Evolutionary conservation across 2,113 vertebrate genomes (phyloP).

Genomic region (Furnarius figulus): DNA sequence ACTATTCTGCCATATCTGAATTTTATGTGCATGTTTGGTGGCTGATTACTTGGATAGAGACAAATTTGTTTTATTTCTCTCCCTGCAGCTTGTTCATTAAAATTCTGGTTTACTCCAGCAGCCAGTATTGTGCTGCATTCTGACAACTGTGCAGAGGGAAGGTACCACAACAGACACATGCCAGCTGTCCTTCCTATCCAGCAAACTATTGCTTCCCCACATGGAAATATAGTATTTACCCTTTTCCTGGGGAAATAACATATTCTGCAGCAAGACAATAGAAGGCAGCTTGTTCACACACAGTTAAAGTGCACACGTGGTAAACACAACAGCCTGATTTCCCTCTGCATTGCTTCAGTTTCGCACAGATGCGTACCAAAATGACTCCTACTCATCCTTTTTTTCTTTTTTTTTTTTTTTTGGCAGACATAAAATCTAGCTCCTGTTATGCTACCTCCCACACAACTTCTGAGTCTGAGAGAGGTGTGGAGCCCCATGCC

Average conservation of each 20-base stretch:
- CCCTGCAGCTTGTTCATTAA: slow-evolving; percentile 51
- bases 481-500: background rate
- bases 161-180: slow-evolving; percentile 19
- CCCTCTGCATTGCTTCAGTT: background rate
- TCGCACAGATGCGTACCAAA: background rate
- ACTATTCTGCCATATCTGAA: background rate
- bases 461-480: background rate
- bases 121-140: slow-evolving; percentile 16
- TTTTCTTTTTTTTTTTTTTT: background rate
- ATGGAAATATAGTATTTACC: background rate
- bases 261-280: background rate
- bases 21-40: slow-evolving; percentile 26
- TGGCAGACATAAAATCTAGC: background rate
- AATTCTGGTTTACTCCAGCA: slow-evolving; percentile 52
- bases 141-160: background rate
- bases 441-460: background rate
- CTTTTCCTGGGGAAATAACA: slow-evolving; percentile 28
- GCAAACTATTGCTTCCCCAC: background rate
- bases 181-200: slow-evolving; percentile 41
- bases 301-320: background rate
- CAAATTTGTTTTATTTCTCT: slow-evolving; percentile 49
- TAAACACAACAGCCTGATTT: background rate
- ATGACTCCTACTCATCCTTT: background rate
- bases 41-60: slow-evolving; percentile 12
- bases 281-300: background rate